Base-by-base conservation (phyloP, 2,113 vertebrate species). In the Tinamus guttatus region DNA sequence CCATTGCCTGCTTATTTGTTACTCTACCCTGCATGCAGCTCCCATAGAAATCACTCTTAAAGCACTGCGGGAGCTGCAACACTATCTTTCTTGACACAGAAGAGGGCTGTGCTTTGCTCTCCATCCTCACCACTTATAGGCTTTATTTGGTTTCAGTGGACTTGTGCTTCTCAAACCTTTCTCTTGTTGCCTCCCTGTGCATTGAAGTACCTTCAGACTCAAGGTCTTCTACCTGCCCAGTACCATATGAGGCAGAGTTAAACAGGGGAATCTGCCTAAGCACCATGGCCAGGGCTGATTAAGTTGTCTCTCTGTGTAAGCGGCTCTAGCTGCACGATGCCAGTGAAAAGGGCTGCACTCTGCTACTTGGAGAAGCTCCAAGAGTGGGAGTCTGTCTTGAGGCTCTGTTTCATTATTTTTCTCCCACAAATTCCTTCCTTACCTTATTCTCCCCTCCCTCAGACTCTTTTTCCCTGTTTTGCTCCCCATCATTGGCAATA, bases 191-290 rank as follows among this genome's bases (percentile, higher is more conserved):
- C 16, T 69, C 9, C 51, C 21, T 70, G 27, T 32, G 15, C 73
- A 34, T 13, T 41, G 52, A 11, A 12, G 16, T 5, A 49, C 45
- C 30, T 74, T n/a, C 43, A 69, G 75, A 40, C 16, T 14, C 34
- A 49, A 83, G 36, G 34, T 54, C 18, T 94, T 64, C 81, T 62
- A 34, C 22, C 19, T 38, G 30, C 45, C 58, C 67, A 64, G 38
- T 28, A 36, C 27, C 52, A 21, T 0, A 0, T 20, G 17, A 71
- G n/a, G n/a, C 8, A 13, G 41, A 36, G 13, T 40, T 73, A 74
- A 5, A 43, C 51, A 34, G 47, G 12, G 22, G n/a, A 52, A 9
- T 25, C 25, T 75, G 36, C 27, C 25, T 40, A 40, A 30, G 8
- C 27, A 7, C 2, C 0, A 0, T 8, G 36, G 41, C 49, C 13